These are phyloP conservation scores for Tragelaphus buxtoni DNA, from an alignment of 2,113 vertebrate species.

Conservation along the genomic window DNA sequence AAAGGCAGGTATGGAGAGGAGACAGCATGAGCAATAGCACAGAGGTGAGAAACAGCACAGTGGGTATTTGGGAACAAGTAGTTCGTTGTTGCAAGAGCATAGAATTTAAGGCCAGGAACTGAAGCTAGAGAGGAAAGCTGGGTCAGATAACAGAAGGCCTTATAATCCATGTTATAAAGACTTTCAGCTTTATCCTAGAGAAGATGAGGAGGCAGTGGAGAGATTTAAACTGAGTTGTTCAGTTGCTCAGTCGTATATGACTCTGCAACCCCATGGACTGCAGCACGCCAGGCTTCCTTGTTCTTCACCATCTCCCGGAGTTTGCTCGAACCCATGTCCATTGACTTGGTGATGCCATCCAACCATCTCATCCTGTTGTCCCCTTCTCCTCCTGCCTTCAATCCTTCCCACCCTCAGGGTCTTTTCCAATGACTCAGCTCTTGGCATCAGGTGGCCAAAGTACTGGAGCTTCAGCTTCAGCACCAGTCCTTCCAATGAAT, in stretches of 20 bases:
- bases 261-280: neutral
- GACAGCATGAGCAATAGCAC: neutral
- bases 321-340: neutral
- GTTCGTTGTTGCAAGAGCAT: neutral
- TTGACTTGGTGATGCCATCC: neutral
- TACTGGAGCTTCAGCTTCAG: neutral
- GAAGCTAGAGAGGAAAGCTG: neutral
- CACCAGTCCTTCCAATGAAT: neutral
- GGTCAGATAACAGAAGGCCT: neutral
- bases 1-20: neutral
- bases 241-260: neutral
- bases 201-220: neutral
- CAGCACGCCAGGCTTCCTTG: neutral
- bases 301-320: neutral
- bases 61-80: neutral
- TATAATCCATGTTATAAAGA: neutral
- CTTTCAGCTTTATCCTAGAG: neutral
- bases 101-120: neutral
- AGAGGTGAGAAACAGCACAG: neutral
- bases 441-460: neutral
- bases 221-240: neutral
- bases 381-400: neutral
- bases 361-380: neutral
- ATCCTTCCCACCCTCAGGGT: neutral
- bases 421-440: neutral